These are phyloP conservation scores for Subanguina moxae DNA, from an alignment of 1,140 invertebrate genomes.

Conservation along the genomic window DNA sequence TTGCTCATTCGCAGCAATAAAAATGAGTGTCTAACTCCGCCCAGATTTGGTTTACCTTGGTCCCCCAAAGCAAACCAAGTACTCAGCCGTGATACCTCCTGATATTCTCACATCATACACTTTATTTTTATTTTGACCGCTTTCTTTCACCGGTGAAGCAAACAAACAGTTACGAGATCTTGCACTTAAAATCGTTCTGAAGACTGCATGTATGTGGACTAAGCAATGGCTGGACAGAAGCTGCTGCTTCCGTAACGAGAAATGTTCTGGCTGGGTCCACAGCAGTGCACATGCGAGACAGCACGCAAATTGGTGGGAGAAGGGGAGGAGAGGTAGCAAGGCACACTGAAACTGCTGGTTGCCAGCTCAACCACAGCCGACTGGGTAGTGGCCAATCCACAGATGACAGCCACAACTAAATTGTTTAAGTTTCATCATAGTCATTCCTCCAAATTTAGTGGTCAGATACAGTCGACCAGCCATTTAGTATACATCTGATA, in stretches of 20 bases:
- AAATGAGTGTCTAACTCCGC: too few species aligned
- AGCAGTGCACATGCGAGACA: not conserved
- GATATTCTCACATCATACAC: too few species aligned
- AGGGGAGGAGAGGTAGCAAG: conserved; percentile 30
- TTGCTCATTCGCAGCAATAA: too few species aligned
- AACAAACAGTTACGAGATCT: too few species aligned
- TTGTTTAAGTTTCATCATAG: conserved; percentile 6
- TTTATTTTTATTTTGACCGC: too few species aligned
- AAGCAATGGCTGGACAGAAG: not conserved
- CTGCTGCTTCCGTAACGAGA: not conserved
- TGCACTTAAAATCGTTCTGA: too few species aligned
- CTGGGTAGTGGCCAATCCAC: conserved; percentile 36
- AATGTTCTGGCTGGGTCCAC: not conserved
- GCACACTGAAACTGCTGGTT: conserved; percentile 20
- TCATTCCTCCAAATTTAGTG: not conserved
- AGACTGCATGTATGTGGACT: not conserved
- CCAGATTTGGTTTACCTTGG: too few species aligned
- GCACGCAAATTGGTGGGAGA: not conserved
- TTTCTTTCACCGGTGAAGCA: too few species aligned
- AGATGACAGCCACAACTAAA: conserved; percentile 32
- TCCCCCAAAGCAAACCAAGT: too few species aligned
- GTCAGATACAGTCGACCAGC: too few species aligned
- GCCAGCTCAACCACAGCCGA: conserved; percentile 34
- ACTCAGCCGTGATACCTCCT: too few species aligned
- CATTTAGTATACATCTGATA: too few species aligned